These are phyloP conservation scores for Vesta saturnalis DNA, from an alignment of 2,888 invertebrate genomes.

Conservation along the genomic window DNA sequence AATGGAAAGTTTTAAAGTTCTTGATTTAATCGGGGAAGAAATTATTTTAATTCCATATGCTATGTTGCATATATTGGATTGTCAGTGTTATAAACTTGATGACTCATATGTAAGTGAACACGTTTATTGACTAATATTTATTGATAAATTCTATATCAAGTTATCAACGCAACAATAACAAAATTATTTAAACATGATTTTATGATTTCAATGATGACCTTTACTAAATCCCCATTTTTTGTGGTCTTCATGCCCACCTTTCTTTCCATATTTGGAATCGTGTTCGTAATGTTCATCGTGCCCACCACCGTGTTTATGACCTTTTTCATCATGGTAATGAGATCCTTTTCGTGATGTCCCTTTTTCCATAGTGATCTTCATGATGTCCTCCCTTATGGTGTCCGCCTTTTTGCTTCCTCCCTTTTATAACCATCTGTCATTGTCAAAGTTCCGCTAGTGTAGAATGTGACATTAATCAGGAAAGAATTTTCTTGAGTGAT, in stretches of 20 bases:
- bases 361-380: slow-evolving; percentile 84
- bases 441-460: no score
- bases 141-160: slow-evolving; percentile 10
- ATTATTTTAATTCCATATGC: slow-evolving; percentile 38
- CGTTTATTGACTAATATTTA: slow-evolving; percentile 16
- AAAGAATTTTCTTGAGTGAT: no score
- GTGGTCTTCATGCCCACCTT: slow-evolving; percentile 81
- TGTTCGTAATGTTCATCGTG: slow-evolving; percentile 81
- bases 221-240: slow-evolving; percentile 77
- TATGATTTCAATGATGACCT: slow-evolving; percentile 25
- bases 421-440: slow-evolving; percentile 81
- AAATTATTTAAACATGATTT: slow-evolving; percentile 7
- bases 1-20: slow-evolving; percentile 21
- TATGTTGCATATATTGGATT: slow-evolving; percentile 41
- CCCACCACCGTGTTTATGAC: slow-evolving; percentile 81
- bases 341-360: slow-evolving; percentile 82
- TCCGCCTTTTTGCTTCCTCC: slow-evolving; percentile 84
- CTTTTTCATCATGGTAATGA: slow-evolving; percentile 81
- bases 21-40: slow-evolving; percentile 19
- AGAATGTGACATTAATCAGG: no score
- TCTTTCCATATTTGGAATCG: slow-evolving; percentile 79
- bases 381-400: slow-evolving; percentile 81
- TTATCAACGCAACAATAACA: slow-evolving; percentile 30
- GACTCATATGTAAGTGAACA: neutral
- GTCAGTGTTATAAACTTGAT: slow-evolving; percentile 38